A percentile compares a stretch with the other conserved stretches of the same genome.
These are phyloP conservation scores for Apomyelois bistriatella DNA, from an alignment of 2,888 invertebrate genomes.

Conservation along the genomic window DNA sequence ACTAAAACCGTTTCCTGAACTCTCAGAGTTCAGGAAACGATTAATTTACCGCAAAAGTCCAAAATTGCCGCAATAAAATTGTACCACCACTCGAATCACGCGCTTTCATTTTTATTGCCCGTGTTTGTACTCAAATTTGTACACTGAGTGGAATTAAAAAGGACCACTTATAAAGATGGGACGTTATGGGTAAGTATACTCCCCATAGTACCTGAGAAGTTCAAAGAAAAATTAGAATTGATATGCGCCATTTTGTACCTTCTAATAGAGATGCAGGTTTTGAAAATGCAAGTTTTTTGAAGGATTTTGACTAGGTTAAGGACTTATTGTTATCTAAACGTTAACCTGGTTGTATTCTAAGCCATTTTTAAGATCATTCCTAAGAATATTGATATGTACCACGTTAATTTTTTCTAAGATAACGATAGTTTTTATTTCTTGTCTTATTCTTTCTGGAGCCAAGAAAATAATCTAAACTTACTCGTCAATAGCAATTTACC, in stretches of 20 bases:
- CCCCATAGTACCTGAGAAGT: neutral
- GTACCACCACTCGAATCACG: conserved; percentile 55
- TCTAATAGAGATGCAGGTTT: no score
- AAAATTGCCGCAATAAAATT: conserved; percentile 51
- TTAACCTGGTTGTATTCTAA: no score
- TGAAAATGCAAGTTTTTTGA: no score
- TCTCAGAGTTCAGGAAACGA: conserved; percentile 41
- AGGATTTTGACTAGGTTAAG: no score
- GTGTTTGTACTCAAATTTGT: conserved; percentile 12
- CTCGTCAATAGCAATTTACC: no score
- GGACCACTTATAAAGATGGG: conserved; percentile 19
- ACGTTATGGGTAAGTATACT: neutral
- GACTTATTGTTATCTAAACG: no score
- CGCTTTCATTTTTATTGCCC: conserved; percentile 9
- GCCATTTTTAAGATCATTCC: no score
- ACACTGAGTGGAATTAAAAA: conserved; percentile 16
- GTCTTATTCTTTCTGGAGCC: no score
- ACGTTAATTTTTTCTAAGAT: no score
- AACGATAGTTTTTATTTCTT: no score
- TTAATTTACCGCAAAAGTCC: conserved; percentile 65
- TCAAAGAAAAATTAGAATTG: neutral
- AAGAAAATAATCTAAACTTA: no score
- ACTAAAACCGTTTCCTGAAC: neutral
- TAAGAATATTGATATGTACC: no score
- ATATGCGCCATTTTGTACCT: neutral